phyloP scores from a whole-genome alignment of 2,888 invertebrate species.

The Notocelia uddmanniana region DNA sequence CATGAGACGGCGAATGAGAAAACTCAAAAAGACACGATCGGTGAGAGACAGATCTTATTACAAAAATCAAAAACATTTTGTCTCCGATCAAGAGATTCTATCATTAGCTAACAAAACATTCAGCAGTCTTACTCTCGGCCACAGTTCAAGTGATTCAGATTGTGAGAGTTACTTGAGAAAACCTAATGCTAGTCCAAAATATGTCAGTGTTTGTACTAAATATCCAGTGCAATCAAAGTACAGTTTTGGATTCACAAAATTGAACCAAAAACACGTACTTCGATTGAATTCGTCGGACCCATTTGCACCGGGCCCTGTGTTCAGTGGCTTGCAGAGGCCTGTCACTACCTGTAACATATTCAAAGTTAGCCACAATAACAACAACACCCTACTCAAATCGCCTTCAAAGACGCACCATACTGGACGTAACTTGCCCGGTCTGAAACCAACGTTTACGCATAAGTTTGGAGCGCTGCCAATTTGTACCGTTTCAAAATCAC shows the following conservation, averaged over 20 bases:
- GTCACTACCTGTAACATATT: conserved; percentile 79
- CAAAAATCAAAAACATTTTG: conserved; percentile 84
- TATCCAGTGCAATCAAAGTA: conserved; percentile 76
- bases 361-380: conserved; percentile 79
- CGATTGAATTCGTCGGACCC: conserved; percentile 76
- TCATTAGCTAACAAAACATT: conserved; percentile 84
- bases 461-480: conserved; percentile 81
- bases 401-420: conserved; percentile 67
- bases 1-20: conserved; percentile 79
- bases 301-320: conserved; percentile 83
- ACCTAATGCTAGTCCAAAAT: conserved; percentile 76
- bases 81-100: conserved; percentile 86
- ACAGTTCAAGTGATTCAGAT: conserved; percentile 84
- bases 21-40: conserved; percentile 81
- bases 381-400: conserved; percentile 76
- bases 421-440: conserved; percentile 70
- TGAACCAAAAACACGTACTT: conserved; percentile 70
- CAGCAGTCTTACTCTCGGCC: conserved; percentile 84
- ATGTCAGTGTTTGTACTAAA: conserved; percentile 77
- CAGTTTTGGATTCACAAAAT: conserved; percentile 74
- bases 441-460: conserved; percentile 78
- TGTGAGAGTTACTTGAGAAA: conserved; percentile 77
- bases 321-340: conserved; percentile 79
- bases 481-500: conserved; percentile 62
- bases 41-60: conserved; percentile 82